Conservation (phyloP, 2,888 invertebrate species). For the Sthenelais limicola region DNA sequence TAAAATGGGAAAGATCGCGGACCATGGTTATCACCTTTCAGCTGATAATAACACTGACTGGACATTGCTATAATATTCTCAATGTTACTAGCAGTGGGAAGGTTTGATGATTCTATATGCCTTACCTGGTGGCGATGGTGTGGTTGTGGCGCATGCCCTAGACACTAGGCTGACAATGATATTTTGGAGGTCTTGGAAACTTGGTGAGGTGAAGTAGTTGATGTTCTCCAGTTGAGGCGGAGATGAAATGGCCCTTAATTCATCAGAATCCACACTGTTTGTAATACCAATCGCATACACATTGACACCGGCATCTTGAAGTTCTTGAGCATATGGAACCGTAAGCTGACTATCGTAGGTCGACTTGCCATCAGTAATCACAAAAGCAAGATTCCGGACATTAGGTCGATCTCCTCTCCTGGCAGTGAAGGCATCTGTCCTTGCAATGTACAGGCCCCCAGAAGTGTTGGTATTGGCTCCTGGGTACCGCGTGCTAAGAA, state of each 20-base stretch:
- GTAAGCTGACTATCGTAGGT: neutral
- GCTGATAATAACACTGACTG: too few species aligned
- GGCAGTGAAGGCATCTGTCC: neutral
- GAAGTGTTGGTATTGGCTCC: conserved; percentile 47
- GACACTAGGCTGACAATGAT: neutral
- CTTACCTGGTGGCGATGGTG: conserved; percentile 7
- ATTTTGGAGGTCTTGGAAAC: neutral
- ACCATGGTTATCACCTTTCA: too few species aligned
- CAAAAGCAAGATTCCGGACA: conserved; percentile 7
- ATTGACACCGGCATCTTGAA: neutral
- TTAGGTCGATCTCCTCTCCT: conserved; percentile 9
- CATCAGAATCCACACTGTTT: neutral
- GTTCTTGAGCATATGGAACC: neutral
- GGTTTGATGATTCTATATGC: neutral
- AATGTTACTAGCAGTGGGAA: too few species aligned
- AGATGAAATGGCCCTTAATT: conserved; percentile 8
- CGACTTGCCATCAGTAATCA: conserved; percentile 19
- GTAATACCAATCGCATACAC: conserved; percentile 16
- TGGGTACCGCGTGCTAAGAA: conserved; percentile 38
- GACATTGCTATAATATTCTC: too few species aligned
- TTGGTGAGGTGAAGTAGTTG: conserved; percentile 7
- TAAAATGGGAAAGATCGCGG: too few species aligned
- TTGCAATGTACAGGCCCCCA: conserved; percentile 42
- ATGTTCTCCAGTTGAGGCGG: neutral
- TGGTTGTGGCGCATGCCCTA: conserved; percentile 2